phyloP scores from a whole-genome alignment of 1,140 invertebrate species.

The Lepidostoma basale region DNA sequence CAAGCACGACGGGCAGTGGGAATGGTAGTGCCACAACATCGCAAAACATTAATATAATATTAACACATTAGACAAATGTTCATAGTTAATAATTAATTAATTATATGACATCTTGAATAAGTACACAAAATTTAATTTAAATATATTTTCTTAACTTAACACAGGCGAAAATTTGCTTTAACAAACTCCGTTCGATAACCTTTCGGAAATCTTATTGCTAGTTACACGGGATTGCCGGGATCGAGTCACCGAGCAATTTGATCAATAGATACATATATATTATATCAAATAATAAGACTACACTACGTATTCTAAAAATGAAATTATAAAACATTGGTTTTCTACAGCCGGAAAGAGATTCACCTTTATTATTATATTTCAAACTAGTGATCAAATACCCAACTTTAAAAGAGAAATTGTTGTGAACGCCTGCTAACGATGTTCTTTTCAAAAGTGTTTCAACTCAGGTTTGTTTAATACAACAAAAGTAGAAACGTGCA shows the following conservation, averaged over 20 bases:
- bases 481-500: too few relatives aligned
- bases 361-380: too few relatives aligned
- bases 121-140: conserved; percentile 6
- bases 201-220: conserved; percentile 15
- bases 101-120: neutral
- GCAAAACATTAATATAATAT: neutral
- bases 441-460: too few relatives aligned
- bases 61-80: too few relatives aligned
- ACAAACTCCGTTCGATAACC: neutral
- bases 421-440: too few relatives aligned
- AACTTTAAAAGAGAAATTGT: too few relatives aligned
- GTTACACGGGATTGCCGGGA: conserved; percentile 12
- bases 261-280: conserved; percentile 3
- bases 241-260: conserved; percentile 1
- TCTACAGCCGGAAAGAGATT: too few relatives aligned
- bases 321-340: too few relatives aligned
- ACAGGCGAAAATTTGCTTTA: neutral
- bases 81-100: neutral
- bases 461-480: too few relatives aligned
- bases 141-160: conserved; percentile 18
- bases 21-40: neutral
- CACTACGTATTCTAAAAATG: too few relatives aligned
- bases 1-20: neutral
- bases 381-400: too few relatives aligned
- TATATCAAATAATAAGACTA: neutral